Percentiles rank a stretch among this genome's conserved stretches.
Conservation (phyloP, 1,140 invertebrate genomes). For the Teleopsis dalmanni region DNA sequence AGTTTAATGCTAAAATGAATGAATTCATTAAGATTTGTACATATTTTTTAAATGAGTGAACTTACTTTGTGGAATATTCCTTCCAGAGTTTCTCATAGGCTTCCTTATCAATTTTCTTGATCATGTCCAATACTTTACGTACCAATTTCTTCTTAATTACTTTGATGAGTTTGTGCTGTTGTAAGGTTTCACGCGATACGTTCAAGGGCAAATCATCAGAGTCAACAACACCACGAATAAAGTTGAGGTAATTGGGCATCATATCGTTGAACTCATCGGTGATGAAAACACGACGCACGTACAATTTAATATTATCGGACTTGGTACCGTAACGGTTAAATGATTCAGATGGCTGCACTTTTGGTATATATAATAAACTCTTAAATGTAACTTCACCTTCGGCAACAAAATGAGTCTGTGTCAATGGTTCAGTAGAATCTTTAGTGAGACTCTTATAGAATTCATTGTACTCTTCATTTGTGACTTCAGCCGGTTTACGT, state of each 20-base stretch:
- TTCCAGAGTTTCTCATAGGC: constrained; percentile 97
- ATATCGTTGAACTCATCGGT: constrained; percentile 99
- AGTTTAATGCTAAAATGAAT: constrained; percentile 71
- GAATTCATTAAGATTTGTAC: too few species aligned
- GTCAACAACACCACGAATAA: constrained; percentile 94
- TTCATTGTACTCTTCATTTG: constrained; percentile 81
- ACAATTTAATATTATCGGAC: constrained; percentile 92
- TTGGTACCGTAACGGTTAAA: constrained; percentile 94
- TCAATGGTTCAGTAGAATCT: constrained; percentile 77
- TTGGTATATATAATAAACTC: constrained; percentile 88
- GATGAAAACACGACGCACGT: constrained; percentile 96
- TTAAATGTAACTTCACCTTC: constrained; percentile 99
- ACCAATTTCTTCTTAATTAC: constrained; percentile 98
- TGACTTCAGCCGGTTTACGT: constrained; percentile 78
- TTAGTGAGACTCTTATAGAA: constrained; percentile 95
- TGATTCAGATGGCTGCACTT: constrained; percentile 79
- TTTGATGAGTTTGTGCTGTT: constrained; percentile 98
- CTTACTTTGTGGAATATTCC: constrained; percentile 95
- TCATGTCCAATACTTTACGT: constrained; percentile 94
- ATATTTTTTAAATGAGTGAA: too few species aligned
- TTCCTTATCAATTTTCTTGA: constrained; percentile 91
- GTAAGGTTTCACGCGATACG: constrained; percentile 94
- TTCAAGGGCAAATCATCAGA: constrained; percentile 99
- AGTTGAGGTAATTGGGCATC: constrained; percentile 96
- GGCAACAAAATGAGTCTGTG: constrained; percentile 91